Evolutionary conservation across 30 jellyfish, hydroid and myxozoan species (phyloP).

Genomic region (Pseudorhiza aurosa): DNA sequence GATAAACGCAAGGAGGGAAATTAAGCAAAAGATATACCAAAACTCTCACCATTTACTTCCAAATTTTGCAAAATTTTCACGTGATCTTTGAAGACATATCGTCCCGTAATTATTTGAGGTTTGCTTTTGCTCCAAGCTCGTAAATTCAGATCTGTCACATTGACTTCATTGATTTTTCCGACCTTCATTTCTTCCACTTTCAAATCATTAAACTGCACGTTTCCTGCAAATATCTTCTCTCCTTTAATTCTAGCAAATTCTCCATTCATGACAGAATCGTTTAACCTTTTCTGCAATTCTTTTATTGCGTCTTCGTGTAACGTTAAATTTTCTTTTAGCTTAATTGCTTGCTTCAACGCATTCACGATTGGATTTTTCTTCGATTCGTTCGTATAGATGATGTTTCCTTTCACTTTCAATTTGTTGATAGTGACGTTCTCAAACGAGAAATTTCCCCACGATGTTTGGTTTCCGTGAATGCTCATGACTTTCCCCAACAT

Average conservation of each 20-base stretch:
- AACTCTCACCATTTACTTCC: slow-evolving; percentile 35
- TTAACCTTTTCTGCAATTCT: slow-evolving; percentile 37
- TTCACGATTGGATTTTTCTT: slow-evolving; percentile 48
- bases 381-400: slow-evolving; percentile 26
- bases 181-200: slow-evolving; percentile 12
- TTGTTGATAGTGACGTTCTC: slow-evolving; percentile 13
- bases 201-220: slow-evolving; percentile 22
- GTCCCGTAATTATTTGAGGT: slow-evolving; percentile 67
- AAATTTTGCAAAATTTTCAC: slow-evolving; percentile 36
- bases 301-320: slow-evolving; percentile 1
- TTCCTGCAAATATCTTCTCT: slow-evolving; percentile 37
- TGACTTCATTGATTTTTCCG: slow-evolving; percentile 78
- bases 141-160: slow-evolving; percentile 61
- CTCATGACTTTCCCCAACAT: slow-evolving; percentile 40
- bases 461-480: slow-evolving; percentile 29
- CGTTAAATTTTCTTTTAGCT: slow-evolving; percentile 15
- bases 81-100: slow-evolving; percentile 31
- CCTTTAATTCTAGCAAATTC: slow-evolving; percentile 51
- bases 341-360: slow-evolving; percentile 55
- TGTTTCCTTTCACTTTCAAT: slow-evolving; percentile 21
- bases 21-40: no score
- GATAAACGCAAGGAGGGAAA: neutral
- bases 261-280: slow-evolving; percentile 49
- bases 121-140: slow-evolving; percentile 73
- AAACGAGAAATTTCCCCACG: slow-evolving; percentile 23